Evolutionary conservation across 2,113 vertebrate species (phyloP).

Genomic region (Chloroceryle aenea): DNA sequence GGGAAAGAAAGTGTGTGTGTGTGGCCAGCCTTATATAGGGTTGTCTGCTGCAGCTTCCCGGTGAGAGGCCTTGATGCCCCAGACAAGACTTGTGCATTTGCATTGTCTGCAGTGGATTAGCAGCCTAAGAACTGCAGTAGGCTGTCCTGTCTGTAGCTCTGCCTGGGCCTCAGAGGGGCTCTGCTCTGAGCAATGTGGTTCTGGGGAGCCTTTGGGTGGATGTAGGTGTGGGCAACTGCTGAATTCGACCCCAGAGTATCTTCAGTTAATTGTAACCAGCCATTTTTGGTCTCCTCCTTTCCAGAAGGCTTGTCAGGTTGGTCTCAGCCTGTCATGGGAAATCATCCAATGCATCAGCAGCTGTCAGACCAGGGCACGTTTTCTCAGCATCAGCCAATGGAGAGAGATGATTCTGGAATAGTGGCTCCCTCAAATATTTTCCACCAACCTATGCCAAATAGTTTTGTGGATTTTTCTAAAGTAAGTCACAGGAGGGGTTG

Average conservation of each 20-base stretch:
- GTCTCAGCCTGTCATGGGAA: constrained; percentile 96
- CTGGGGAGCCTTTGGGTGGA: background rate
- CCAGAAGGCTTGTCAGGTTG: constrained; percentile 96
- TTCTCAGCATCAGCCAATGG: constrained; percentile 98
- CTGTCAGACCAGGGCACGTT: constrained; percentile 92
- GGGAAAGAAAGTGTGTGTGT: too few species aligned
- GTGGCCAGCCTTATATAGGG: background rate
- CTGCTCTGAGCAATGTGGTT: background rate
- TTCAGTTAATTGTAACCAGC: background rate
- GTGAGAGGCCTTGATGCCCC: background rate
- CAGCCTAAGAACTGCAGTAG: background rate
- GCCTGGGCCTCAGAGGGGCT: background rate
- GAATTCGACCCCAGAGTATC: background rate
- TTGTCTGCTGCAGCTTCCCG: background rate
- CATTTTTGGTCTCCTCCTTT: constrained; percentile 40
- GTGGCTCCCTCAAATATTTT: constrained; percentile 96
- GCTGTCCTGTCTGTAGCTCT: background rate
- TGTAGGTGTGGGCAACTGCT: background rate
- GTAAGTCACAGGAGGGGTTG: constrained; percentile 69
- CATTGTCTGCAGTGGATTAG: background rate
- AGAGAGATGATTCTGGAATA: constrained; percentile 97
- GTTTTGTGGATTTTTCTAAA: constrained; percentile 98
- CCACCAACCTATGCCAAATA: constrained; percentile 95
- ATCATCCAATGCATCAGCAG: constrained; percentile 93
- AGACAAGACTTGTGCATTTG: background rate